These are phyloP conservation scores for Archips xylosteana DNA, from an alignment of 2,888 invertebrate species.

Conservation along the genomic window DNA sequence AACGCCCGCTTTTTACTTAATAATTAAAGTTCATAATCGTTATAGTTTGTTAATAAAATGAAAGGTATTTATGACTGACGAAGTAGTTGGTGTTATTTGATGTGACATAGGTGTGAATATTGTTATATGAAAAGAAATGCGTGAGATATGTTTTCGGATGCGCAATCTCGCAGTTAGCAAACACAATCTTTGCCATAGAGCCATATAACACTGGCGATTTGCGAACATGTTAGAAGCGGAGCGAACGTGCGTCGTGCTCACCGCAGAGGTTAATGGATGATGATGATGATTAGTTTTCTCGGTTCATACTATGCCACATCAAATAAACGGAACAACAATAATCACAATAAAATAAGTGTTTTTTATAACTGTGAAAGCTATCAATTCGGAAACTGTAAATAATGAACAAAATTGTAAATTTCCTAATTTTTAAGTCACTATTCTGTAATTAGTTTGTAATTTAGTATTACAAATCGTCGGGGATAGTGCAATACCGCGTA, in stretches of 20 bases:
- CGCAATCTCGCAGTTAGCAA: too few relatives aligned
- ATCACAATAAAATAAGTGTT: not conserved
- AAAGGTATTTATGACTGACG: not conserved
- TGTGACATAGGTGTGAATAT: too few relatives aligned
- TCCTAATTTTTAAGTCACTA: constrained; percentile 16
- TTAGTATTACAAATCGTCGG: constrained; percentile 19
- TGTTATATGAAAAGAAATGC: too few relatives aligned
- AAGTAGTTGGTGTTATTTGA: too few relatives aligned
- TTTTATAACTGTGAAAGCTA: not conserved
- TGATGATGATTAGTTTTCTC: too few relatives aligned
- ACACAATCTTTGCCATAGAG: too few relatives aligned
- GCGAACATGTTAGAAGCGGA: too few relatives aligned
- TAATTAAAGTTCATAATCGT: constrained; percentile 11
- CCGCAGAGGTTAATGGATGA: too few relatives aligned
- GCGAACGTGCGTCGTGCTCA: too few relatives aligned
- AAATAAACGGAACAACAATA: not conserved
- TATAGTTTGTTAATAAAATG: constrained; percentile 14
- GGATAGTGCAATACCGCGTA: too few relatives aligned
- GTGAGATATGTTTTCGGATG: too few relatives aligned
- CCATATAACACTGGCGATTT: too few relatives aligned
- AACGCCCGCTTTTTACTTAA: not conserved
- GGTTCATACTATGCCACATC: not conserved
- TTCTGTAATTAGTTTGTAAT: constrained; percentile 23
- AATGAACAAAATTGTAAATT: constrained; percentile 51
- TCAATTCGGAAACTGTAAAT: constrained; percentile 51